Percentiles rank a stretch among this genome's conserved stretches.
phyloP scores from a whole-genome alignment of 2,797 vertebrate species.

The Manis javanica region DNA sequence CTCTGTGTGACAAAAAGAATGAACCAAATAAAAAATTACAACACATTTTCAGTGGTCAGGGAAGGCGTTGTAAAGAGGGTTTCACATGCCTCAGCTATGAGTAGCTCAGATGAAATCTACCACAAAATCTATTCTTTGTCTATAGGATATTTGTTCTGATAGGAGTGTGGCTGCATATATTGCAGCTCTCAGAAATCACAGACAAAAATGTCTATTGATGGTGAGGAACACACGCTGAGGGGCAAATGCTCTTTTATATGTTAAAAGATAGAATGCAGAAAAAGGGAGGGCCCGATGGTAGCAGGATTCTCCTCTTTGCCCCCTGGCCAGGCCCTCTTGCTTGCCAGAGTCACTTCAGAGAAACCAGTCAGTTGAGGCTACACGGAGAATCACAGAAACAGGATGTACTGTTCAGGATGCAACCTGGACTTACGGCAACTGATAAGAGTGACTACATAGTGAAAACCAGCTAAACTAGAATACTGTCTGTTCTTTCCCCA shows the following conservation, averaged over 20 bases:
- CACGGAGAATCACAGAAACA: background rate
- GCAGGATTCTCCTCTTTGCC: background rate
- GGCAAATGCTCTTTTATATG: slow-evolving; percentile 20
- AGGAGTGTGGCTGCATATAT: background rate
- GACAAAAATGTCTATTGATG: background rate
- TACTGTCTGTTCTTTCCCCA: background rate
- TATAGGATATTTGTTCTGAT: background rate
- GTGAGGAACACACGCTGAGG: background rate
- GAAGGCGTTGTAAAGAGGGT: background rate
- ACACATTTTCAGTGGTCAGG: background rate
- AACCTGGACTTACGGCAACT: background rate
- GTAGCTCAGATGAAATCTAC: background rate
- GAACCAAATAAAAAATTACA: background rate
- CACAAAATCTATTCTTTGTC: background rate
- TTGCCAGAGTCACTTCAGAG: slow-evolving; percentile 37
- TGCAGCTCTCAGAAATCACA: background rate
- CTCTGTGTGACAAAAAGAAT: slow-evolving; percentile 32
- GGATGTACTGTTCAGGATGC: background rate
- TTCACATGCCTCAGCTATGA: background rate
- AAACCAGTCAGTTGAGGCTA: background rate
- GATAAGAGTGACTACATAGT: background rate
- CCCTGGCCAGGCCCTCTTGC: background rate
- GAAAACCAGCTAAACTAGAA: background rate
- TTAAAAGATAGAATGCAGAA: background rate
- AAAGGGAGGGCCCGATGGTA: background rate